Evolutionary conservation across 2,888 invertebrate species (phyloP).

Genomic region (Drosophila tanythrix): DNA sequence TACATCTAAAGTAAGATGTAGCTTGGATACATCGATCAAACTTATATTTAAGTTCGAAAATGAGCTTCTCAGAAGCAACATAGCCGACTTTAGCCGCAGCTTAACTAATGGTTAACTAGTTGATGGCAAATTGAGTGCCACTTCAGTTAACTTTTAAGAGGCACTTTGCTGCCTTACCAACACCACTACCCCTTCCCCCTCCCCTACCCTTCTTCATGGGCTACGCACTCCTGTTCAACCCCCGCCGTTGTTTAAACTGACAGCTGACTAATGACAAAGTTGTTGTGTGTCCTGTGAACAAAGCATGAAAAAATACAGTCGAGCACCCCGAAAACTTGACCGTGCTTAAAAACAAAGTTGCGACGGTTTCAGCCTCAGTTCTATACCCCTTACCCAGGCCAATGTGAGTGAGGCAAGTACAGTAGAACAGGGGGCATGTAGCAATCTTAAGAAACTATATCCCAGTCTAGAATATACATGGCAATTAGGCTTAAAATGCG

Average conservation of each 20-base stretch:
- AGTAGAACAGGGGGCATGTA: background rate
- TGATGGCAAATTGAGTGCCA: conserved; percentile 31
- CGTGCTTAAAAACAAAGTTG: conserved; percentile 74
- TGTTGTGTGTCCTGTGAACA: conserved; percentile 52
- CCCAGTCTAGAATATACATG: background rate
- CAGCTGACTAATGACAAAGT: conserved; percentile 67
- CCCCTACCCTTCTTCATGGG: no score
- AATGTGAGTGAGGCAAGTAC: background rate
- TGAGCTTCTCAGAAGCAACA: background rate
- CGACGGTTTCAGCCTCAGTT: conserved; percentile 23
- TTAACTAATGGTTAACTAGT: conserved; percentile 23
- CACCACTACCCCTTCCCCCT: background rate
- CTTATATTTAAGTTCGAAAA: background rate
- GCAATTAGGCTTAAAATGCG: background rate
- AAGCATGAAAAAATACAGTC: conserved; percentile 22
- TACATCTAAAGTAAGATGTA: background rate
- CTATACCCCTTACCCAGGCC: conserved; percentile 4
- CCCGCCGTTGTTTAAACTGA: conserved; percentile 8
- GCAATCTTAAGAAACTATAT: background rate
- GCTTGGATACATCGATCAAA: background rate
- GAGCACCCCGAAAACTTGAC: conserved; percentile 58
- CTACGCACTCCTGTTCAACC: background rate
- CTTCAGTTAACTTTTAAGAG: conserved; percentile 53
- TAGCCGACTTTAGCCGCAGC: background rate
- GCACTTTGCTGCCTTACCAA: conserved; percentile 22